A percentile compares a stretch with the other conserved stretches of the same genome.
Evolutionary conservation across 2,888 invertebrate species (phyloP).

Genomic region (Frankliniella intonsa): DNA sequence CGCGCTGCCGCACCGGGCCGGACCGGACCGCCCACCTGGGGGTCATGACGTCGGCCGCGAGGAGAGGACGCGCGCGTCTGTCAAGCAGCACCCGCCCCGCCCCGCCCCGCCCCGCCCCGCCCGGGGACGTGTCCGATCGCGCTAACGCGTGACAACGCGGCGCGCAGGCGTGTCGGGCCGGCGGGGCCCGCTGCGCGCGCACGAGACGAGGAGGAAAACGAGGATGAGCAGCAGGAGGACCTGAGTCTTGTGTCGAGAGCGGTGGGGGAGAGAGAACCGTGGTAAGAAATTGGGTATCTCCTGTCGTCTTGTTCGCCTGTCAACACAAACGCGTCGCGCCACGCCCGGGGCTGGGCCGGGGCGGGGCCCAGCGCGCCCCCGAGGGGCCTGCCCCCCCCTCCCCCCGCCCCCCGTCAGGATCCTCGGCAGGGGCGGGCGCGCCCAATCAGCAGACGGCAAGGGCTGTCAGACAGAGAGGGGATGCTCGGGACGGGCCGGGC

Average conservation of each 20-base stretch:
- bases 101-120: neutral
- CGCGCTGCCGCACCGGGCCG: no score
- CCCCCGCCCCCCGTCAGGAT: constrained; percentile 59
- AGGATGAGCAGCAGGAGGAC: no score
- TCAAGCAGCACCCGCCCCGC: no score
- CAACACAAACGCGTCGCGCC: constrained; percentile 63
- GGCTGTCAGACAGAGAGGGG: neutral
- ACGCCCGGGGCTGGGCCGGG: constrained; percentile 81
- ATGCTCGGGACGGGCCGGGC: neutral
- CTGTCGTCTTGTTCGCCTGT: constrained; percentile 5
- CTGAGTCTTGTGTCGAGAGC: neutral
- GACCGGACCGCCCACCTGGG: no score
- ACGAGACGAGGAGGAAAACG: no score
- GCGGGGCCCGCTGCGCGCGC: no score
- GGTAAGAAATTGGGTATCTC: constrained; percentile 25
- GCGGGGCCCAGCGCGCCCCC: constrained; percentile 54
- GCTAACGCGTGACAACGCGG: neutral
- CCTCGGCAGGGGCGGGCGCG: neutral
- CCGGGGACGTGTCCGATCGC: neutral
- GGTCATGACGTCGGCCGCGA: no score
- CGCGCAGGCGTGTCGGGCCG: no score
- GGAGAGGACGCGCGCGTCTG: no score
- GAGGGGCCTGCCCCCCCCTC: constrained; percentile 71
- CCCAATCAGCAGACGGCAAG: neutral
- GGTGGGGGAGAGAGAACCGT: neutral